Evolutionary conservation across 2,113 vertebrate genomes (phyloP), one percentile per base, ranked within the genome.

Genomic region (Fregetta grallaria): DNA sequence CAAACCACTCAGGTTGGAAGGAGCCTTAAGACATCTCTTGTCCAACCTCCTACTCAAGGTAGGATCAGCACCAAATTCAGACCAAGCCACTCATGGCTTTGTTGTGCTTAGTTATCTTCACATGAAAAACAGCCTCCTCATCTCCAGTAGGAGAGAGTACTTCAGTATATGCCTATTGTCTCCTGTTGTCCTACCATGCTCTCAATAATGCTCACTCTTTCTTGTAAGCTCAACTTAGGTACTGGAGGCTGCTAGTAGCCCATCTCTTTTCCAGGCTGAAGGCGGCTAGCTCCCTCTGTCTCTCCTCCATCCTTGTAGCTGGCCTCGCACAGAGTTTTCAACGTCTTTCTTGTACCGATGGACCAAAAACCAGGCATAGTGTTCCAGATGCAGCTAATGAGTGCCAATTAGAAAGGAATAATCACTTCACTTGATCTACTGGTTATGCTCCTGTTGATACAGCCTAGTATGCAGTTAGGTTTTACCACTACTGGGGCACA

Each of bases 391-490:
- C 59, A 90, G 84, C 87, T 71, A 67, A 70, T 6, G 17, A 90
- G 52, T 22, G 34, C 29, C 34, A 68, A 83, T 36, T 22, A 90
- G 42, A 89, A n/a, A 84, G 50, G 56, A 88, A 79, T 30, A 82
- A 61, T 52, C 40, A 11, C 53, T 82, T 61, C 40, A 40, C 27
- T 79, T 79, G 27, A 79, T 52, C 71, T 68, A 67, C 88, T 83
- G 49, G 34, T 72, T 76, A 8, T 8, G 36, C 12, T 79, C 27
- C 75, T 94, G 88, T 72, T 88, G 71, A 92, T 94, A 73, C 45
- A 95, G 91, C 90, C 62, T 52, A 61, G 62, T 25, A 79, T 82
- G 78, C 81, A 93, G 82, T 29, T 86, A 88, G 85, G 75, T 90
- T 94, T 93, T 86, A 72, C 52, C 62, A 56, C 71, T 90, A 88